Base-by-base conservation (phyloP, 1,140 invertebrate genomes). In the Aphaenogaster ashmeadi region DNA sequence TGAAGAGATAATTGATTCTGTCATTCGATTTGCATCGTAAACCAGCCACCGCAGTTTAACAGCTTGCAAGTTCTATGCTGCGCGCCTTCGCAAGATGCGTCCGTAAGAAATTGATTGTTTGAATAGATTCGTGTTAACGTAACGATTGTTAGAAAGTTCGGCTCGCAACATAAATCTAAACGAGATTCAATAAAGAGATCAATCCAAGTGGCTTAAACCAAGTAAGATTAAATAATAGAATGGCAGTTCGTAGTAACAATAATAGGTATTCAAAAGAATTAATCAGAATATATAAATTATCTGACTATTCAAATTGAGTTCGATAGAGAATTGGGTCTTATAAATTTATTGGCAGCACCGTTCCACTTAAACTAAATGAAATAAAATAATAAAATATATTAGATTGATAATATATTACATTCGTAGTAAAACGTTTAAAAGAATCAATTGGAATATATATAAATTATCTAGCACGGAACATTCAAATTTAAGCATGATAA, bases 1-100 rank as follows among this genome's bases (percentile, higher is more conserved):
- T 67, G 54, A 58, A 83, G 80, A 74, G 56, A 83, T 83, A 83
- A 75, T 74, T 74, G 80, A 84, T 83, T 74, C 67, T 74, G 80
- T 72, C 67, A 54, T 72, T 58, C 67, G 67, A 83, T 83, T 83
- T 83, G 67, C 80, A 83, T 72, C 80, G 38, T 58, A 74, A 84
- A 60, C 54, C 54, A 38, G 54, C 41, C 21, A 21, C 41, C 41
- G 44, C 44, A 27, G 77, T 69, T 81, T 41, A 81, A 56, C 78
- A 56, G 47, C 47, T 67, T 33, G 75, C 75, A 21, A 78, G 41
- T 33, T 41, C n/a, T 36, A 21, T 27, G 21, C 21, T 21, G 79
- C 64, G 38, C 13, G 15, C 33, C 36, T 74, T 41, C 41, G 3
- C 18, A 47, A 83, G 67, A 58, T 47, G 11, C 8, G 15, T 58